Base-by-base conservation (phyloP, 2,113 vertebrate genomes). In the Jacana jacana region DNA sequence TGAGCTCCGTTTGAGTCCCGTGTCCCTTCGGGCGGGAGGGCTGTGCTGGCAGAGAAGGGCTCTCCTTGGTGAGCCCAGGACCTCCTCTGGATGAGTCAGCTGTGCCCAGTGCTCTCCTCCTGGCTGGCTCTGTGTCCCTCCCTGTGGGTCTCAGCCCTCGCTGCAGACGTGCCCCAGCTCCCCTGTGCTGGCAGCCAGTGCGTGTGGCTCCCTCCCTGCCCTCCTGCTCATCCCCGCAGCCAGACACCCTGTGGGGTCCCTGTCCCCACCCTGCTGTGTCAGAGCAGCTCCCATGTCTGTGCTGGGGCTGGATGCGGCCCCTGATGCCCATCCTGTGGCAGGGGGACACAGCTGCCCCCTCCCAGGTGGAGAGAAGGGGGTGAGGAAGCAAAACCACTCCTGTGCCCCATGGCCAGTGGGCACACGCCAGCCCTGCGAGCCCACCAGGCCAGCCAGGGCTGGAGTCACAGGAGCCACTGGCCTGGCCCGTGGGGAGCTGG, bases 21-120 rank as follows among this genome's bases (percentile, higher is more conserved):
- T 3, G 7, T 58, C 19, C 42, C 63, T 65, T 39, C 0, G 1
- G 23, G 35, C 0, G 1, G 25, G 0, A 2, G 7, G 17, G 51
- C 17, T 13, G 17, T 0, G 10, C 87, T 86, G 55, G 7, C 23
- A 23, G 42, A 37, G 75, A 42, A 58, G 20, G 57, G 60, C 28
- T 85, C 57, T 87, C 52, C 66, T 55, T 72, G 61, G 33, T 0
- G 0, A 86, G 39, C 30, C 20, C 63, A 24, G 84, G 55, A 33
- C 57, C 7, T 72, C 24, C 64, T 73, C 37, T 3, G 63, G 35
- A 11, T 39, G 79, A 69, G 52, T 51, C 65, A 72, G 57, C 48
- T 18, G 2, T 35, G 49, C 28, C 58, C 4, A 2, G 37, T 0
- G 6, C 58, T 61, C 58, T 51, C 12, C 39, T 4, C 49, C 71